Evolutionary conservation across 2,113 vertebrate species (phyloP).

Genomic region (Alectura lathami): DNA sequence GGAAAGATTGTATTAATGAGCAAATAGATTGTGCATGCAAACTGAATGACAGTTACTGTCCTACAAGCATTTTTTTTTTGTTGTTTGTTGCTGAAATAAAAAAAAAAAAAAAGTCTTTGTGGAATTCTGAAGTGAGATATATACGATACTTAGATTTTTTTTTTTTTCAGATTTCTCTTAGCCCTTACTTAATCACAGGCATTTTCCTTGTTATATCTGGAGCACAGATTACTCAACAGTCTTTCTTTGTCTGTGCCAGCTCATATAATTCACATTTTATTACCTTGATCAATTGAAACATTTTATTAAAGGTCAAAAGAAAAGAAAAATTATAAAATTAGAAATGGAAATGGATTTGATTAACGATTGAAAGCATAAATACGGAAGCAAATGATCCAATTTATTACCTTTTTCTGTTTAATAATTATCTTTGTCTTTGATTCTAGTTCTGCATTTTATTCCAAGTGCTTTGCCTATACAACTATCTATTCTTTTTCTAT

Average conservation of each 20-base stretch:
- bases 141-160: neutral
- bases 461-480: neutral
- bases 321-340: constrained; percentile 73
- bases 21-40: neutral
- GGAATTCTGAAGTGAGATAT: neutral
- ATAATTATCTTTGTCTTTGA: constrained; percentile 25
- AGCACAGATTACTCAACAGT: constrained; percentile 13
- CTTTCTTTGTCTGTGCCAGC: constrained; percentile 57
- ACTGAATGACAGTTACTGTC: neutral
- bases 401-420: constrained; percentile 61
- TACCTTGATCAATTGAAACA: constrained; percentile 69
- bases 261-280: constrained; percentile 70
- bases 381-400: constrained; percentile 54
- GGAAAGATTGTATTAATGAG: neutral
- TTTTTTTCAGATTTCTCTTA: neutral
- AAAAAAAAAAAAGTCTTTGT: neutral
- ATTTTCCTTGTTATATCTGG: constrained; percentile 36
- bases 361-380: constrained; percentile 61
- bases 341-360: constrained; percentile 66
- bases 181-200: neutral
- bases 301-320: constrained; percentile 73
- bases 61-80: neutral
- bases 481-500: neutral
- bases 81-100: neutral
- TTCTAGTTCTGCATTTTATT: neutral